Percentiles rank a stretch among this genome's conserved stretches.
Conservation (phyloP, 2,797 vertebrate genomes). For the Helostoma temminkii region DNA sequence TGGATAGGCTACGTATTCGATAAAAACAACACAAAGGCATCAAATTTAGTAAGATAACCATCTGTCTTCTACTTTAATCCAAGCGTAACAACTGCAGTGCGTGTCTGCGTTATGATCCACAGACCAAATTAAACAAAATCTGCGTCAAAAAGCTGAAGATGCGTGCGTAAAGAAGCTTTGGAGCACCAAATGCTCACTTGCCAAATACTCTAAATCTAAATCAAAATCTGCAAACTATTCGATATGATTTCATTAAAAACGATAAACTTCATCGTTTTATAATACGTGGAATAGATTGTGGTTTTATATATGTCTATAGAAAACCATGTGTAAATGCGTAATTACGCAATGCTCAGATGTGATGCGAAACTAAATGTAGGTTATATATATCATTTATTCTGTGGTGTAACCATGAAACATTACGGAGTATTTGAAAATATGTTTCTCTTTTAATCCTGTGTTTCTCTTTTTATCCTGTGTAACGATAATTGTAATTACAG, state of each 20-base stretch:
- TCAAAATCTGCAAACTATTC: not conserved
- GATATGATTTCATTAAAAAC: not conserved
- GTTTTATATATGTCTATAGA: not conserved
- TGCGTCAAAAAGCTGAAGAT: slow-evolving; percentile 35
- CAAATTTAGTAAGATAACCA: slow-evolving; percentile 68
- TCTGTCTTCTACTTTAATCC: slow-evolving; percentile 76
- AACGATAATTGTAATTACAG: no score
- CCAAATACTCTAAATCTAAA: not conserved
- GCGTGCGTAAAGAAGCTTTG: slow-evolving; percentile 62
- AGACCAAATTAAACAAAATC: slow-evolving; percentile 45
- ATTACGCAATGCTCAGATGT: slow-evolving; percentile 34
- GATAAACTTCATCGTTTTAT: not conserved
- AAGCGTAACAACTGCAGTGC: slow-evolving; percentile 64
- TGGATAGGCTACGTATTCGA: slow-evolving; percentile 49
- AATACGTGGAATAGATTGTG: not conserved
- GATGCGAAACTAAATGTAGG: not conserved
- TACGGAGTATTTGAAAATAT: not conserved
- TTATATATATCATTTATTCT: not conserved
- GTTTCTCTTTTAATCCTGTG: no score
- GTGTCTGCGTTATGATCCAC: slow-evolving; percentile 66
- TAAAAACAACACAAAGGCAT: slow-evolving; percentile 75
- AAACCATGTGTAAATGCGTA: slow-evolving; percentile 40
- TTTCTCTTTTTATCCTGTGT: no score
- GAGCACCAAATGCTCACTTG: not conserved
- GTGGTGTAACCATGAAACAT: not conserved